Evolutionary conservation across 1,140 invertebrate genomes (phyloP), one percentile per base, ranked within the genome.

Genomic region (Brachionus sp.): DNA sequence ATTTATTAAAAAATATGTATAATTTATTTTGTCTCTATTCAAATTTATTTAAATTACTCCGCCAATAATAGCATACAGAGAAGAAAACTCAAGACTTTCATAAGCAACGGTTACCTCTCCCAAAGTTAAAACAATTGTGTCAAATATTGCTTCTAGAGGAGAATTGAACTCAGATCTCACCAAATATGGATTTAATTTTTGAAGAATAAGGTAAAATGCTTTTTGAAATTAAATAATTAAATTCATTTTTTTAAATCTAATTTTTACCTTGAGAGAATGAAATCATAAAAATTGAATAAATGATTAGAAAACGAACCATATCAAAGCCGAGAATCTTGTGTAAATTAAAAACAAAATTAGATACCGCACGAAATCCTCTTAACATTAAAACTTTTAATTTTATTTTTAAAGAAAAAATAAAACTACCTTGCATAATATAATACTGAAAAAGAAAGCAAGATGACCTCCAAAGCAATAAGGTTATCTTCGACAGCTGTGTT

Each of bases 341-440:
- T 84, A 98, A 97, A 97, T 98, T 99, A 75, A 98, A 95, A 5
- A 99, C 96, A 92, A 98, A 98, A 6, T 97, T 96, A 1, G 97
- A 97, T 0, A 98, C 95, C 0, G 96, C 96, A 88, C 97, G 96
- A 87, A 98, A 97, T 29, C 96, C 96, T 86, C 96, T 95, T 87
- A 83, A 91, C 90, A 87, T 85, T 84, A 46, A 80, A 42, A 12
- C 19, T 39, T 46, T 19, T 46, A 83, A n/a, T 64, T 29, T 66
- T n/a, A 2, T 16, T 57, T 44, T 13, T 83, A 62, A 29, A 83
- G n/a, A 6, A 53, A 35, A 29, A 77, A 37, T 42, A 13, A 44
- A 62, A n/a, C 53, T 62, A 84, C 82, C 46, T 82, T 5, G 42
- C 83, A 82, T 53, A 50, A 33, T 75, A 53, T 46, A 84, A n/a